A percentile compares a stretch with the other conserved stretches of the same genome.
Evolutionary conservation across 2,888 invertebrate genomes (phyloP).

Genomic region (Adela reaumurella): DNA sequence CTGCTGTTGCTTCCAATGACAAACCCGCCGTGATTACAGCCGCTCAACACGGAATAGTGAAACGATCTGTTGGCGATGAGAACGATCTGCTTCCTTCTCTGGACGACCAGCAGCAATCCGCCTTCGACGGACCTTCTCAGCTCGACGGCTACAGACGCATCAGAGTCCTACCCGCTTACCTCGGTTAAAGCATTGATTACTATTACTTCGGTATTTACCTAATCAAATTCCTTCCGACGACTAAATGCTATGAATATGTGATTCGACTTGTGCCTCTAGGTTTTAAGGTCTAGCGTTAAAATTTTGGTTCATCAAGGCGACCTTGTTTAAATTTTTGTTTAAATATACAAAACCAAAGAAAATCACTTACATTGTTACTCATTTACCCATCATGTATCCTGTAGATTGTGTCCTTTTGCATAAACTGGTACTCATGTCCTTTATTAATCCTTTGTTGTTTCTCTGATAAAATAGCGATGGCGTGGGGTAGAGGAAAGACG

Average conservation of each 20-base stretch:
- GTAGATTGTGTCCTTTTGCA: too few relatives aligned
- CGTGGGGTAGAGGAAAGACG: too few relatives aligned
- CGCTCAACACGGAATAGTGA: constrained; percentile 8
- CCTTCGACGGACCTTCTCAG: constrained; percentile 31
- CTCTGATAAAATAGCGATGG: too few relatives aligned
- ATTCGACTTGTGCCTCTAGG: neutral
- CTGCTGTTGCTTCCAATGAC: constrained; percentile 30
- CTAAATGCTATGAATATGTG: neutral
- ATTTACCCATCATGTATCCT: too few relatives aligned
- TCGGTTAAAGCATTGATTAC: constrained; percentile 33
- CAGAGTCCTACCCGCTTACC: constrained; percentile 39
- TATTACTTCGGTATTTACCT: neutral
- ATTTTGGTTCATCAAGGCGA: too few relatives aligned
- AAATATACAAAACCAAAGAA: too few relatives aligned
- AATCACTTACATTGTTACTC: too few relatives aligned
- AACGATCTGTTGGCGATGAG: constrained; percentile 31
- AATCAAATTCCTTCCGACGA: neutral
- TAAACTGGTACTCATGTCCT: too few relatives aligned
- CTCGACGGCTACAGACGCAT: constrained; percentile 32
- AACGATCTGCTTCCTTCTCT: constrained; percentile 36
- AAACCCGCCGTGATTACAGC: too few relatives aligned
- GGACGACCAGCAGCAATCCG: constrained; percentile 30
- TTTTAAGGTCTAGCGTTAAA: neutral
- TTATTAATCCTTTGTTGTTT: too few relatives aligned
- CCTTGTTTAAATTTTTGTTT: too few relatives aligned